A percentile compares a stretch with the other conserved stretches of the same genome.
Conservation (phyloP, 2,888 invertebrate species). For the Rhingia campestris region DNA sequence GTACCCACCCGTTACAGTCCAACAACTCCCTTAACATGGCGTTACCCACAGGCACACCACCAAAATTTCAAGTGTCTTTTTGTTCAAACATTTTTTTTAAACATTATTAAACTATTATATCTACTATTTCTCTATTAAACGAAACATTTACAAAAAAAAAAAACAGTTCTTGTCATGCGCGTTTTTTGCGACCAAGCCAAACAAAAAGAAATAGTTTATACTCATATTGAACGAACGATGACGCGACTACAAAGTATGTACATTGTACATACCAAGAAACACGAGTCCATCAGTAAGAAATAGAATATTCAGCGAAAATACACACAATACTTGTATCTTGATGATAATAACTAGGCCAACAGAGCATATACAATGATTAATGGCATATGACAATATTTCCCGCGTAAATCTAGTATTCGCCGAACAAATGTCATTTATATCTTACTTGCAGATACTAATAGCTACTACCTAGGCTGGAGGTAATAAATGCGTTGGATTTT, state of each 20-base stretch:
- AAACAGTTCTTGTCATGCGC: slow-evolving; percentile 33
- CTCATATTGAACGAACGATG: not conserved
- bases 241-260: not conserved
- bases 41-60: not conserved
- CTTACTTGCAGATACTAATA: no score
- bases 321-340: slow-evolving; percentile 4
- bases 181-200: slow-evolving; percentile 5
- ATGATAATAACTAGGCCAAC: slow-evolving; percentile 42
- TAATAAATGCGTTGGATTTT: no score
- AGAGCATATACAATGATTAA: slow-evolving; percentile 10
- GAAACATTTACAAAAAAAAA: not conserved
- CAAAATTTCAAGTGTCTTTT: slow-evolving; percentile 6
- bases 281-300: slow-evolving; percentile 25
- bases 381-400: slow-evolving; percentile 13
- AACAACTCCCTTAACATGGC: slow-evolving; percentile 19
- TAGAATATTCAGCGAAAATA: not conserved
- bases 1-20: slow-evolving; percentile 12
- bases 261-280: not conserved
- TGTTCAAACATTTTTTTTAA: slow-evolving; percentile 36
- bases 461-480: no score
- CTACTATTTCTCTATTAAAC: slow-evolving; percentile 26
- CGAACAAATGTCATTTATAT: not conserved
- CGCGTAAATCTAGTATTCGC: slow-evolving; percentile 19
- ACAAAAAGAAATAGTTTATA: not conserved
- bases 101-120: slow-evolving; percentile 33